phyloP scores from a whole-genome alignment of 1,140 invertebrate genomes.

The Drosophila elegans region DNA sequence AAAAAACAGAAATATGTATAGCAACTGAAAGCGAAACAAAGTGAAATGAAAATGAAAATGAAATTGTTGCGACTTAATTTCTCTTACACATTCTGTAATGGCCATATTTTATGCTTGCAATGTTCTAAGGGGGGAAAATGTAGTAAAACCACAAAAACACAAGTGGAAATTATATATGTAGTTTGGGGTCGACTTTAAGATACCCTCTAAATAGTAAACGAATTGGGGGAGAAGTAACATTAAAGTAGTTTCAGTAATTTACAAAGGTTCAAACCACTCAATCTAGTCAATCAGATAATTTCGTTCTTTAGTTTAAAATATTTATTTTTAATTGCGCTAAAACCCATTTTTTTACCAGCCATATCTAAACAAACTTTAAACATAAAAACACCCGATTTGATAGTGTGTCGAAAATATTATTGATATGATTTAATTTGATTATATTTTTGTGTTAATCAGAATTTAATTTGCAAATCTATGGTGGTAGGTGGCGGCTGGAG shows the following conservation, averaged over 20 bases:
- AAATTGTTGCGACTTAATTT: slow-evolving; percentile 74
- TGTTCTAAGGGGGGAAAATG: slow-evolving; percentile 1
- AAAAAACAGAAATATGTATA: slow-evolving; percentile 4
- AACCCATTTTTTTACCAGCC: too few relatives aligned
- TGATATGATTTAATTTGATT: not conserved
- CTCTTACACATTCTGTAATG: slow-evolving; percentile 48
- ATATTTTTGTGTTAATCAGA: too few relatives aligned
- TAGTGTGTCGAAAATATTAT: too few relatives aligned
- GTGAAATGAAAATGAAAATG: slow-evolving; percentile 52
- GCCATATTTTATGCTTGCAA: slow-evolving; percentile 50
- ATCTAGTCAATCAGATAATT: too few relatives aligned
- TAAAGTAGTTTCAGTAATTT: too few relatives aligned
- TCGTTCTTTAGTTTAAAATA: too few relatives aligned
- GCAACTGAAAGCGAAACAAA: slow-evolving; percentile 33
- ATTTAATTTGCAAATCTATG: too few relatives aligned
- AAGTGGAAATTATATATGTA: not conserved
- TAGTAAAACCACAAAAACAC: slow-evolving; percentile 24
- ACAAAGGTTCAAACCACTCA: too few relatives aligned
- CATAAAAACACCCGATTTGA: too few relatives aligned
- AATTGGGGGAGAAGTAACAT: not conserved
- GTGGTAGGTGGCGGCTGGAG: too few relatives aligned
- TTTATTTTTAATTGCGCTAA: too few relatives aligned
- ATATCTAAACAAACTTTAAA: too few relatives aligned
- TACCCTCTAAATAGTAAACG: not conserved
- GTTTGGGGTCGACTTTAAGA: not conserved